Evolutionary conservation across 1,140 invertebrate species (phyloP).

Genomic region (Brachionus rotundiformis): DNA sequence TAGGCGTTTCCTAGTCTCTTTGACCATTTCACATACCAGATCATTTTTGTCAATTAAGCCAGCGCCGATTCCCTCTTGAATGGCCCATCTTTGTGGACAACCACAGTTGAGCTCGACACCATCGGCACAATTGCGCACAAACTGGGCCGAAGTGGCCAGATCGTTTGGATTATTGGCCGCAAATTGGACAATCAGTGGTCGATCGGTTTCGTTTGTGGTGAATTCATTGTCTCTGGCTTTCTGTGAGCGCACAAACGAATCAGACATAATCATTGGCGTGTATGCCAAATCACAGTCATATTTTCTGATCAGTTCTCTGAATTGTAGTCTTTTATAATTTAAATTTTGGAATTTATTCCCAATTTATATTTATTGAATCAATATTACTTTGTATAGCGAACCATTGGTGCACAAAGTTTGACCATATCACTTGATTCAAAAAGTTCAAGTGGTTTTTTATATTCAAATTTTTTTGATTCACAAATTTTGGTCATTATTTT

Average conservation of each 20-base stretch:
- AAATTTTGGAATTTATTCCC: neutral
- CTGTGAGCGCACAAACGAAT: constrained; percentile 83
- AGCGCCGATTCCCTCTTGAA: constrained; percentile 84
- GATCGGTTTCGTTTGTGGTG: constrained; percentile 75
- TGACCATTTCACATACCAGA: constrained; percentile 76
- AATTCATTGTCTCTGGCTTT: constrained; percentile 87
- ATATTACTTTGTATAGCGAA: constrained; percentile 85
- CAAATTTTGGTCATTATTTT: constrained; percentile 21
- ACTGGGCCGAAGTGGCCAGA: constrained; percentile 79
- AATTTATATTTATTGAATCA: neutral
- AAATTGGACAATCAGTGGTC: constrained; percentile 88
- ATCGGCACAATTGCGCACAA: constrained; percentile 79
- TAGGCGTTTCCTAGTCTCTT: constrained; percentile 66
- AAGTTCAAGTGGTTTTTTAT: constrained; percentile 59
- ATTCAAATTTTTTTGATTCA: constrained; percentile 22
- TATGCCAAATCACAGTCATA: constrained; percentile 87
- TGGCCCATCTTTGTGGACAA: constrained; percentile 92
- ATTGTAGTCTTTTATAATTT: constrained; percentile 72
- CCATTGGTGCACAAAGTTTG: constrained; percentile 90
- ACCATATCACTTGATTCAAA: constrained; percentile 71
- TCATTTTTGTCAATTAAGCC: constrained; percentile 80
- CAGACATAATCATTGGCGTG: constrained; percentile 92
- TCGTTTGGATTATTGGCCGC: constrained; percentile 81
- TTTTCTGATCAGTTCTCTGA: constrained; percentile 76
- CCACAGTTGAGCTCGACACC: constrained; percentile 95